Evolutionary conservation across 2,113 vertebrate genomes (phyloP).

Genomic region (Pholis gunnellus): DNA sequence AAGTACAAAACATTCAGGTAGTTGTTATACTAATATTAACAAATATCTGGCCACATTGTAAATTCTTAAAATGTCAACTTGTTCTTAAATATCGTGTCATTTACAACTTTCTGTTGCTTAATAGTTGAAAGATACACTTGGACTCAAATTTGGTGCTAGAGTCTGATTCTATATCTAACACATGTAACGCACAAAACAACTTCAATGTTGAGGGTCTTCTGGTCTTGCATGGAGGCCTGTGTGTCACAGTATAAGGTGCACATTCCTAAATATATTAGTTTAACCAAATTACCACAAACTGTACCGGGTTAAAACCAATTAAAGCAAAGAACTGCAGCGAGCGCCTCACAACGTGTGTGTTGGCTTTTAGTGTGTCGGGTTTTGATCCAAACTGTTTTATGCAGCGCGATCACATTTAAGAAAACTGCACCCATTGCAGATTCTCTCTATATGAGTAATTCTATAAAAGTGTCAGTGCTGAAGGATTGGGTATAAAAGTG

Average conservation of each 20-base stretch:
- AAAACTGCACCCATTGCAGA: neutral
- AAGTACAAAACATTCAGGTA: neutral
- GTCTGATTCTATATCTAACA: neutral
- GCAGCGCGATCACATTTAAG: neutral
- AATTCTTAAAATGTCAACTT: neutral
- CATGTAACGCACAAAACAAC: neutral
- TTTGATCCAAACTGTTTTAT: neutral
- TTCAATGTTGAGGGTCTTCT: neutral
- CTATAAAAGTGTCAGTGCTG: conserved; percentile 28
- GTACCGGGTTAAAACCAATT: neutral
- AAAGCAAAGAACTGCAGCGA: neutral
- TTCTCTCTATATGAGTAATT: neutral
- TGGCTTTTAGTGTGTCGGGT: neutral
- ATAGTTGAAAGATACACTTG: neutral
- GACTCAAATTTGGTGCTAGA: neutral
- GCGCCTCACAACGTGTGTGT: neutral
- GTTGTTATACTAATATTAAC: neutral
- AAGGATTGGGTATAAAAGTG: conserved; percentile 21
- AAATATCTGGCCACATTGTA: neutral
- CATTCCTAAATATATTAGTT: neutral
- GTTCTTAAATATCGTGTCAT: neutral
- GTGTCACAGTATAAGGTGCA: neutral
- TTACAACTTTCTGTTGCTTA: neutral
- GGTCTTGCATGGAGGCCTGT: neutral
- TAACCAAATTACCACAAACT: neutral